Conservation (phyloP, 2,888 invertebrate species). For the Tinea pellionella region DNA sequence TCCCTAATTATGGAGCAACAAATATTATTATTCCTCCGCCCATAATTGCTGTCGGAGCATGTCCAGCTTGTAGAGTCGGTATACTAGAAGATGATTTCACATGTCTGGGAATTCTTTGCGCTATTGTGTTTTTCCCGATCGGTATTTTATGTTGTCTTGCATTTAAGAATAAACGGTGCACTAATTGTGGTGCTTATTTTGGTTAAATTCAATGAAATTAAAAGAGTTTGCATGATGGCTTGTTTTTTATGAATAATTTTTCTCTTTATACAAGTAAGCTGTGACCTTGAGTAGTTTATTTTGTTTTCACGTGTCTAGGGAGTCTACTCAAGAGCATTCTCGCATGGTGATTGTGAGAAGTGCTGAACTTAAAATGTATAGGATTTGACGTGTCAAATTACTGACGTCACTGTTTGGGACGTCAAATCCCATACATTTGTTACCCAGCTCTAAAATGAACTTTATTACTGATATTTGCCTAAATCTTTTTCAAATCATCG, state of each 20-base stretch:
- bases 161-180: constrained; percentile 85
- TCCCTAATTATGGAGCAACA: constrained; percentile 71
- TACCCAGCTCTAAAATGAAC: no score
- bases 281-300: no score
- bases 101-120: constrained; percentile 84
- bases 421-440: no score
- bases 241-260: background rate
- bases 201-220: constrained; percentile 43
- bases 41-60: constrained; percentile 86
- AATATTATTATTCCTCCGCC: constrained; percentile 77
- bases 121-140: constrained; percentile 86
- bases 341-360: no score
- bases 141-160: constrained; percentile 90
- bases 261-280: no score
- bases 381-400: no score
- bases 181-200: constrained; percentile 88
- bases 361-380: no score
- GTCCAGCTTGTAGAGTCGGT: constrained; percentile 90
- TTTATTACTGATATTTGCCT: no score
- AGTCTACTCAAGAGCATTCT: no score
- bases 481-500: no score
- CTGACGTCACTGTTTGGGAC: no score
- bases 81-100: constrained; percentile 89
- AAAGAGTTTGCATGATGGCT: background rate
- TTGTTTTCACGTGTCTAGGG: no score